phyloP scores from a whole-genome alignment of 1,140 invertebrate species.

The Camponotus vicinus region DNA sequence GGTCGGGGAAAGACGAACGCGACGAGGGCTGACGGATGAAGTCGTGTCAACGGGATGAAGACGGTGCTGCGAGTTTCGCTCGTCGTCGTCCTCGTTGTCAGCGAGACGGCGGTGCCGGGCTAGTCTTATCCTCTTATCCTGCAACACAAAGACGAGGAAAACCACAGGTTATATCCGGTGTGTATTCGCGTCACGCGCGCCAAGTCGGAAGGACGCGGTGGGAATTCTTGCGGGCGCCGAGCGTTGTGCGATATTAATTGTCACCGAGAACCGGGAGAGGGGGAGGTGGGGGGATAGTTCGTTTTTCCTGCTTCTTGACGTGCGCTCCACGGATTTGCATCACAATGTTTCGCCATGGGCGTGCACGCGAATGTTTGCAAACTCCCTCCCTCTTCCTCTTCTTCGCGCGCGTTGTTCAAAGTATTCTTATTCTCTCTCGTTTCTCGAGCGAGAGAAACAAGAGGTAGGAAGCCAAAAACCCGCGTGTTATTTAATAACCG shows the following conservation, averaged over 20 bases:
- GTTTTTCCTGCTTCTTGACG: conserved; percentile 29
- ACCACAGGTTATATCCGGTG: conserved; percentile 12
- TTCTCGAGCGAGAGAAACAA: not conserved
- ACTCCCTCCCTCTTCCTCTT: conserved; percentile 49
- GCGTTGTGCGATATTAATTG: conserved; percentile 57
- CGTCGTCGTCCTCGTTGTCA: conserved; percentile 19
- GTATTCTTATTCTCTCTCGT: conserved; percentile 20
- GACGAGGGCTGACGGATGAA: conserved; percentile 9
- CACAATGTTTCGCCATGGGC: conserved; percentile 42
- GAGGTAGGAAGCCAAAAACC: not conserved
- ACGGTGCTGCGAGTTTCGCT: conserved; percentile 26
- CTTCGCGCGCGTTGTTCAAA: conserved; percentile 4
- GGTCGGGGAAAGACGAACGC: not conserved
- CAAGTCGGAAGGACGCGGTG: conserved; percentile 35
- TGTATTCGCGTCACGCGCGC: conserved; percentile 54
- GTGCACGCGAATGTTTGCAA: conserved; percentile 55
- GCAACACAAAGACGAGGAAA: conserved; percentile 50
- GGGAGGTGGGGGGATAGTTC: not conserved
- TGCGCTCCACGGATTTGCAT: conserved; percentile 43
- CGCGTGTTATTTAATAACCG: conserved; percentile 31
- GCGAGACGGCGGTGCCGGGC: conserved; percentile 14
- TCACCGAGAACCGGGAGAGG: not conserved
- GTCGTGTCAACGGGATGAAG: conserved; percentile 3
- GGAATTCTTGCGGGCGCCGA: conserved; percentile 10
- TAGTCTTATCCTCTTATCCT: conserved; percentile 66